Conservation (phyloP, 2,888 invertebrate species). For the Drosophila differens region DNA sequence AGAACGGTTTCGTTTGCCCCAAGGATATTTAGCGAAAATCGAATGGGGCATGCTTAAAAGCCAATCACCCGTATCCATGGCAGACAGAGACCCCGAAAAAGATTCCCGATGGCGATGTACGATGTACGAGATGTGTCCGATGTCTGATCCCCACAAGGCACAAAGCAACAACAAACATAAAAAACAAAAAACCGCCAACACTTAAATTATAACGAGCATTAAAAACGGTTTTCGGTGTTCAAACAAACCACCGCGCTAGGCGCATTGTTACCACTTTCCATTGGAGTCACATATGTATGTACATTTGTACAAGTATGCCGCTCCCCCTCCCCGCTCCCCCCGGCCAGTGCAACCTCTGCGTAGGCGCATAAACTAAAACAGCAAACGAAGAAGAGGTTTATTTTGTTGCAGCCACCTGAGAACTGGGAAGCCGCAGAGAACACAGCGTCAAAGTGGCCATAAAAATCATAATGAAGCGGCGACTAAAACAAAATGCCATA, state of each 20-base stretch:
- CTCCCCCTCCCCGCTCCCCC: background rate
- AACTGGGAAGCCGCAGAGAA: slow-evolving; percentile 10
- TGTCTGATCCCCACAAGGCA: slow-evolving; percentile 32
- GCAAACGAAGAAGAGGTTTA: background rate
- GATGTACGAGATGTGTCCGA: slow-evolving; percentile 17
- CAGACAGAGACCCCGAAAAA: slow-evolving; percentile 24
- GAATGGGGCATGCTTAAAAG: slow-evolving; percentile 56
- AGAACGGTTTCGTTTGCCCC: slow-evolving; percentile 59
- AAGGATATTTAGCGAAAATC: slow-evolving; percentile 67
- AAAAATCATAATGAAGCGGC: slow-evolving; percentile 81
- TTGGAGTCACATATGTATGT: slow-evolving; percentile 2
- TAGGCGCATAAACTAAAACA: slow-evolving; percentile 41
- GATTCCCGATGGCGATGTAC: slow-evolving; percentile 35
- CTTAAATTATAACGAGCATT: slow-evolving; percentile 74
- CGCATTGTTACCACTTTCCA: slow-evolving; percentile 37
- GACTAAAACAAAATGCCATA: slow-evolving; percentile 78
- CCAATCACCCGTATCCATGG: slow-evolving; percentile 62
- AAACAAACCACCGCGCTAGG: slow-evolving; percentile 62
- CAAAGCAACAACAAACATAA: background rate
- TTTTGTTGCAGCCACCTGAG: slow-evolving; percentile 51
- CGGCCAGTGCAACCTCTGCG: slow-evolving; percentile 11
- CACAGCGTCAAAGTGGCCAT: slow-evolving; percentile 72
- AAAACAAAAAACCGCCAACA: slow-evolving; percentile 12
- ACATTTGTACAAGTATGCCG: slow-evolving; percentile 9
- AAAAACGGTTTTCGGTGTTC: slow-evolving; percentile 70